Evolutionary conservation across 2,797 vertebrate species (phyloP).

Genomic region (Setipinna tenuifilis): DNA sequence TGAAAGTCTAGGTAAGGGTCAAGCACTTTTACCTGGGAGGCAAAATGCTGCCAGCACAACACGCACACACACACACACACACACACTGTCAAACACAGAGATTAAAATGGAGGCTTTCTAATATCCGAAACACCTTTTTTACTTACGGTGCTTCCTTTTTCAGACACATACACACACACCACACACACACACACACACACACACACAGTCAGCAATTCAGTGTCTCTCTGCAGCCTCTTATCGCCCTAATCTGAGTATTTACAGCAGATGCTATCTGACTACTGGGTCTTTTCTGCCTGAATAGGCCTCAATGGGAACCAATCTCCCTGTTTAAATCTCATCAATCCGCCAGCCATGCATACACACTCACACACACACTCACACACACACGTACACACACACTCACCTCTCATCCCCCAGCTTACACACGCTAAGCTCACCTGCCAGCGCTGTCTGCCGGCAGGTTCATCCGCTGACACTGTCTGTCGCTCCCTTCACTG

Average conservation of each 20-base stretch:
- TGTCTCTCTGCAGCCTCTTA: not conserved
- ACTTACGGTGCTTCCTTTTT: no score
- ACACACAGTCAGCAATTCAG: not conserved
- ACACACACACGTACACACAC: slow-evolving; percentile 15
- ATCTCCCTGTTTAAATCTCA: slow-evolving; percentile 16
- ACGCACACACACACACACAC: not conserved
- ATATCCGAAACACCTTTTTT: no score
- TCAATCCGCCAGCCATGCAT: not conserved
- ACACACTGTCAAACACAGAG: not conserved
- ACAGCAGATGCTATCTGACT: slow-evolving; percentile 17
- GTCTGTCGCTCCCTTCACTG: not conserved
- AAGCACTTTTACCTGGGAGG: not conserved
- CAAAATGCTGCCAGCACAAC: not conserved
- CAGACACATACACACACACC: not conserved
- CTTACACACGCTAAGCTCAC: slow-evolving; percentile 15
- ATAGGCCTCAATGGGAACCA: not conserved
- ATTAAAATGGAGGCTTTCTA: no score
- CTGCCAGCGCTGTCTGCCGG: not conserved
- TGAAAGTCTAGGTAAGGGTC: not conserved
- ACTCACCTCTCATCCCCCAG: not conserved
- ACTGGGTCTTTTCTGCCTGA: not conserved
- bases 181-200: not conserved
- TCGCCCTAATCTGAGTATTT: not conserved
- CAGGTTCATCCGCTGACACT: not conserved
- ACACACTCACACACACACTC: not conserved